Evolutionary conservation across 2,797 vertebrate genomes (phyloP).

Genomic region (Sebastes diploproa): DNA sequence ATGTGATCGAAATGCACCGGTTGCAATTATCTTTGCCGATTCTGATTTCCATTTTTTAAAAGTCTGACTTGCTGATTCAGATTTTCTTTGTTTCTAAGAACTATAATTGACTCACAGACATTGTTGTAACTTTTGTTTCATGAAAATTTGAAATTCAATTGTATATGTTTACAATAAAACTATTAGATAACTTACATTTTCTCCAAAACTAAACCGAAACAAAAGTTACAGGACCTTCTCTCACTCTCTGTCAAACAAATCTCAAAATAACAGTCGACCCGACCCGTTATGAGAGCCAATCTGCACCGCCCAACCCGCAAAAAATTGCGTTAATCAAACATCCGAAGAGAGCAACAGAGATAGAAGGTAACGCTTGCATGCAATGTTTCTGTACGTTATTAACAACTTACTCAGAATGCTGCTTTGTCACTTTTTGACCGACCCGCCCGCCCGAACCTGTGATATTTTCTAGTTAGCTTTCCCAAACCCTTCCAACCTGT

Average conservation of each 20-base stretch:
- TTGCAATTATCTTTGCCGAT: not conserved
- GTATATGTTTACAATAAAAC: not conserved
- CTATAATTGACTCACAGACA: not conserved
- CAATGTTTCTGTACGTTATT: not conserved
- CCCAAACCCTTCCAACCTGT: not conserved
- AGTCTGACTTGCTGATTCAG: not conserved
- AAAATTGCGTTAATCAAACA: not conserved
- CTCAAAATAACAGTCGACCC: not conserved
- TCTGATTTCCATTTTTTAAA: not conserved
- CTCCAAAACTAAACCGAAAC: not conserved
- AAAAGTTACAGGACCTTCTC: not conserved
- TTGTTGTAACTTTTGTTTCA: not conserved
- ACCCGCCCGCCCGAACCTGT: not conserved
- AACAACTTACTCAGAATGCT: not conserved
- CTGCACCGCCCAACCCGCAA: not conserved
- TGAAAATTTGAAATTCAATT: not conserved
- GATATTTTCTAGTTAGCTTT: not conserved
- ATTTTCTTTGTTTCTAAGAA: not conserved
- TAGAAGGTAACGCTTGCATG: not conserved
- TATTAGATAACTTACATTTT: not conserved
- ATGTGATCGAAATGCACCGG: not conserved
- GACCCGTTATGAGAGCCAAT: not conserved
- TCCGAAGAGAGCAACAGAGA: not conserved
- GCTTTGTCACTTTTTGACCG: not conserved
- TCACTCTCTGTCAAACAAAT: not conserved